phyloP scores from a whole-genome alignment of 2,797 vertebrate species.

The Trachurus trachurus region DNA sequence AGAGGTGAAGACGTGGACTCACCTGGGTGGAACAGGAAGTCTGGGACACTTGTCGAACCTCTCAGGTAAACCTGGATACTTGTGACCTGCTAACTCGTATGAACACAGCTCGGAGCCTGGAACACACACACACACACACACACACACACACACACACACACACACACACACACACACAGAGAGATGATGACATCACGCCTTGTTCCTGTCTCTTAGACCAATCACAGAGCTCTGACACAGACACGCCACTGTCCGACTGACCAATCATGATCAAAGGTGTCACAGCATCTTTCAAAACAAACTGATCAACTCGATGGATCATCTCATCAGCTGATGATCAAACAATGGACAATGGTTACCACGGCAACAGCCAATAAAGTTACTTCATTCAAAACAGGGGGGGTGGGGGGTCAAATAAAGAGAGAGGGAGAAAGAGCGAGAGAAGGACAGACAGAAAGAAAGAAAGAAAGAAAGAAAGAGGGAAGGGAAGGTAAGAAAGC shows the following conservation, averaged over 20 bases:
- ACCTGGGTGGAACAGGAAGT: slow-evolving; percentile 96
- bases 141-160: not conserved
- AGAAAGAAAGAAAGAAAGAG: no score
- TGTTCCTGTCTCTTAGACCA: not conserved
- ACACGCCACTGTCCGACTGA: not conserved
- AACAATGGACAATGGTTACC: no score
- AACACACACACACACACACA: slow-evolving; percentile 11
- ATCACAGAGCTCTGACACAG: not conserved
- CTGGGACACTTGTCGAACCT: slow-evolving; percentile 92
- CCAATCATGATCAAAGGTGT: not conserved
- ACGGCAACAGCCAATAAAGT: no score
- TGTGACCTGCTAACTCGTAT: slow-evolving; percentile 90
- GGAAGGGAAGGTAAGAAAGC: no score
- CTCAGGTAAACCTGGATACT: slow-evolving; percentile 89
- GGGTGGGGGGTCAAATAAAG: no score
- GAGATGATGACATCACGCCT: not conserved
- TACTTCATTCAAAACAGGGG: no score
- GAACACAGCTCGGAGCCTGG: slow-evolving; percentile 93
- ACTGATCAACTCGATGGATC: no score
- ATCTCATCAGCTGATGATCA: no score
- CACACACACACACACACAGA: no score
- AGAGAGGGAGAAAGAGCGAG: no score
- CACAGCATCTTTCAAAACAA: no score
- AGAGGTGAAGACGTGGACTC: slow-evolving; percentile 48
- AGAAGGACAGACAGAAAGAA: no score